Conservation (phyloP, 1,140 invertebrate genomes). For the Vanessa tameamea region DNA sequence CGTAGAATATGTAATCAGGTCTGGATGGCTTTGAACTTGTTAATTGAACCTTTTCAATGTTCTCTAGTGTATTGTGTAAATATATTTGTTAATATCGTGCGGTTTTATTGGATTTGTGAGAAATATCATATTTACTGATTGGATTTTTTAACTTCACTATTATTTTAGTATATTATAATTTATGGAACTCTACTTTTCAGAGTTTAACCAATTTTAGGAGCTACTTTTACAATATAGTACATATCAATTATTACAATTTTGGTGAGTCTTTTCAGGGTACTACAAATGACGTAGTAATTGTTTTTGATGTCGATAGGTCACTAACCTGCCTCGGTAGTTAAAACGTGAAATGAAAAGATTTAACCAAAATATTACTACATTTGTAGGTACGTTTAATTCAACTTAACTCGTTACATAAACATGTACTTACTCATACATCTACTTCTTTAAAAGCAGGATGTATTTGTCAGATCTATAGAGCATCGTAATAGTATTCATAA, state of each 20-base stretch:
- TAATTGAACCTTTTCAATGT: slow-evolving; percentile 20
- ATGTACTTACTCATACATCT: slow-evolving; percentile 11
- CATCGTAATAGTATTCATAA: slow-evolving; percentile 20
- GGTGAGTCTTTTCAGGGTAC: not conserved
- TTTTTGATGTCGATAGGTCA: not conserved
- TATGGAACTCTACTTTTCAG: not conserved
- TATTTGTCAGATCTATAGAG: slow-evolving; percentile 34
- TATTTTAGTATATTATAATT: not conserved
- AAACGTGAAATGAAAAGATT: not conserved
- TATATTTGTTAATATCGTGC: not conserved
- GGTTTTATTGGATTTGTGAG: not conserved
- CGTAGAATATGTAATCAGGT: slow-evolving; percentile 12
- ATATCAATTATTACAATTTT: not conserved
- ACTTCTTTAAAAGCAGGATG: slow-evolving; percentile 36
- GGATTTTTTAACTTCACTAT: too few species aligned
- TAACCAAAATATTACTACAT: not conserved
- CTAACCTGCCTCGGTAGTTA: not conserved
- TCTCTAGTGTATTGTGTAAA: not conserved
- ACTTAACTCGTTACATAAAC: slow-evolving; percentile 16
- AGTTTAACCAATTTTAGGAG: too few species aligned
- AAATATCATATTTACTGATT: not conserved
- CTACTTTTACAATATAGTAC: too few species aligned
- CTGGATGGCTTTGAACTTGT: slow-evolving; percentile 18
- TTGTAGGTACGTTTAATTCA: not conserved
- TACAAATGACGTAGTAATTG: not conserved